phyloP scores from a whole-genome alignment of 2,113 vertebrate genomes.

The Mustelus asterias region DNA sequence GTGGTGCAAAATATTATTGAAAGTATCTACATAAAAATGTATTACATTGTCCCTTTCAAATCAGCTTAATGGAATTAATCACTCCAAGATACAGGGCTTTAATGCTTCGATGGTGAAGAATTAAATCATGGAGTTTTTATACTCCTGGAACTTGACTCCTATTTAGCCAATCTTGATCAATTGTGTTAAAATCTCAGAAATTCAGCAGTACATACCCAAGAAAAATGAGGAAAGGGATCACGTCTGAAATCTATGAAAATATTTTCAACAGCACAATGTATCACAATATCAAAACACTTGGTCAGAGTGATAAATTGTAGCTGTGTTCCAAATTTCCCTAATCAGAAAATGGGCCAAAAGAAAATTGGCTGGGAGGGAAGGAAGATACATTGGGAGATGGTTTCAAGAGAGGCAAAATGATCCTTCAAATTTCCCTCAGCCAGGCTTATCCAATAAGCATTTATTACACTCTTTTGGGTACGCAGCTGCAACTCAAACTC shows the following conservation, averaged over 20 bases:
- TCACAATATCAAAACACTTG: not conserved
- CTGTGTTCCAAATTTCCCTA: not conserved
- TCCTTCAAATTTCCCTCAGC: not conserved
- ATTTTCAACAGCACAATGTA: not conserved
- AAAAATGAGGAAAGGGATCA: not conserved
- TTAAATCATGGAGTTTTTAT: not conserved
- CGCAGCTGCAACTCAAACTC: not conserved
- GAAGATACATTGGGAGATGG: not conserved
- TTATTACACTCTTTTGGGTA: not conserved
- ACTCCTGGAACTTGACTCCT: not conserved
- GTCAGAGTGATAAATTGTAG: not conserved
- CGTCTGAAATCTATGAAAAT: not conserved
- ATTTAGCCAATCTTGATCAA: not conserved
- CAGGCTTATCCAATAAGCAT: not conserved
- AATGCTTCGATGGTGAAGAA: not conserved
- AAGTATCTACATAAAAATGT: not conserved
- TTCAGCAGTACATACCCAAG: not conserved
- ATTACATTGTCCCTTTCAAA: not conserved
- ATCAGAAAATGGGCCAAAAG: not conserved
- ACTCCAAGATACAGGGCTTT: not conserved
- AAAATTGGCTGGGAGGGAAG: not conserved
- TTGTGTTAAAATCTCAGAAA: not conserved
- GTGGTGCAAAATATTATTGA: not conserved
- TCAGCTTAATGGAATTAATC: not conserved
- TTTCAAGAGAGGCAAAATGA: not conserved